Conservation (phyloP, 2,113 vertebrate genomes). For the Sula dactylatra region DNA sequence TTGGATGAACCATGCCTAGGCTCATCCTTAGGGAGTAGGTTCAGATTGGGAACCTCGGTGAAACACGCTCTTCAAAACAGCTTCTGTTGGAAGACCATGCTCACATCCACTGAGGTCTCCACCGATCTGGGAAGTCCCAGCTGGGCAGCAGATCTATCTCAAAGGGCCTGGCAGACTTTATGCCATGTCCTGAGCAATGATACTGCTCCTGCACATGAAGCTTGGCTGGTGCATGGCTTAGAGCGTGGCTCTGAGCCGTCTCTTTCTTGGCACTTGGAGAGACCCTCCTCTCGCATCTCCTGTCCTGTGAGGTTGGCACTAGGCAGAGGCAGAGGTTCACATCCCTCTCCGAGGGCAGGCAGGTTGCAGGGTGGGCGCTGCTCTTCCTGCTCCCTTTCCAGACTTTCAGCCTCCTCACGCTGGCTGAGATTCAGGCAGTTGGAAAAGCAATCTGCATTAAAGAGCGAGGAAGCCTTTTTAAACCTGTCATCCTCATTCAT, state of each 20-base stretch:
- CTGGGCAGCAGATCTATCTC: background rate
- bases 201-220: background rate
- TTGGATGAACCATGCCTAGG: background rate
- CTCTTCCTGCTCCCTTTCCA: background rate
- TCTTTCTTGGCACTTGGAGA: background rate
- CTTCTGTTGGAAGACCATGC: background rate
- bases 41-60: background rate
- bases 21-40: accelerated
- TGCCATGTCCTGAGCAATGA: background rate
- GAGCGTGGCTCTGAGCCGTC: background rate
- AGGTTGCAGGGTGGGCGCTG: background rate
- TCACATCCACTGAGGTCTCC: background rate
- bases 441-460: slow-evolving; percentile 50
- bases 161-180: background rate
- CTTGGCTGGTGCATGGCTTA: background rate
- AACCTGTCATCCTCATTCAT: slow-evolving; percentile 44
- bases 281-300: background rate
- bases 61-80: background rate
- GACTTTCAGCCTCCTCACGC: background rate
- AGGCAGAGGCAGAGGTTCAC: background rate
- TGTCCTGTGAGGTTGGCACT: background rate
- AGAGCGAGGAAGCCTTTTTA: slow-evolving; percentile 34
- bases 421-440: slow-evolving; percentile 30
- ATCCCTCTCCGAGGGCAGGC: background rate
- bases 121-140: background rate